Base-by-base conservation (phyloP, 1,140 invertebrate genomes). In the Hirudo medicinalis region DNA sequence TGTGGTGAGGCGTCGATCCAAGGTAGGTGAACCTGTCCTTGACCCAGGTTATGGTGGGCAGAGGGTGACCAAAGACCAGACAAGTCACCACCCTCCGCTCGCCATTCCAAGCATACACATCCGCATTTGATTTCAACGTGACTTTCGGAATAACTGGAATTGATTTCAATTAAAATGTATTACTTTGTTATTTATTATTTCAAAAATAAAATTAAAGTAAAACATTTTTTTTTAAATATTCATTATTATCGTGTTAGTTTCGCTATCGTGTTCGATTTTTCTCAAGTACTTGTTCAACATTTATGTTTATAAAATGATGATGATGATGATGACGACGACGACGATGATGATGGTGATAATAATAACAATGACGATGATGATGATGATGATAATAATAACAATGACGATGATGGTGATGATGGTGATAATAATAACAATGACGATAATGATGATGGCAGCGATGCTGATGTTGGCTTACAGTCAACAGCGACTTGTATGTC, bases 1-100 rank as follows among this genome's bases (percentile, higher is more conserved):
- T 63, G 29, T 63, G 57, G 29, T 63, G 57, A 13, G 57, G 57
- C 1, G 57, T 63, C 29, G 57, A 63, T 4, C 22, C 22, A 6
- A 63, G 57, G 22, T 25, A 63, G 29, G 57, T 63, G 29, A 25
- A 54, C 32, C 49, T 49, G 19, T 43, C 73, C 6, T 54, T 54
- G 8, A 71, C 53, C 73, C 73, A 74, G 40, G 53, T 54, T 19
- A 74, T 54, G 20, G 73, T 71, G 25, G 73, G 73, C 22, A 71
- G 63, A 19, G 73, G 73, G 29, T 29, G 43, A 17, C 73, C 73
- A 0, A 22, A 15, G 20, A 49, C 73, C n/a, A 32, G n/a, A 54
- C 73, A 74, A 3, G 70, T 74, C 27, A 74, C 40, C 40, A 27
- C 29, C 27, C 73, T 36, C 27, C 25, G 53, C 54, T 74, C 36